Base-by-base conservation (phyloP, 1,140 invertebrate genomes). In the Drosophila watanabei region DNA sequence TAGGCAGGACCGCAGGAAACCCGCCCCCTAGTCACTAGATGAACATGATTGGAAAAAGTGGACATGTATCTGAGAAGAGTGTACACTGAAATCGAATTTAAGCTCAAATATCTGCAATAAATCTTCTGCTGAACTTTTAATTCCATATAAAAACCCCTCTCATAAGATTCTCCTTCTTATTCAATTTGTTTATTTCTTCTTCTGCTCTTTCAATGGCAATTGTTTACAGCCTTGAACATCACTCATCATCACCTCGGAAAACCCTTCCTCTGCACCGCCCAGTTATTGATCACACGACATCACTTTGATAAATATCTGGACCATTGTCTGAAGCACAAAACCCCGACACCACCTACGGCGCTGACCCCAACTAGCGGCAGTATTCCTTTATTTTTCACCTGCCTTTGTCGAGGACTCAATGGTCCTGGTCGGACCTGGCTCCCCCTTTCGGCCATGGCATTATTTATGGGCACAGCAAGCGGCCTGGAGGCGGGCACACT, bases 401-500 rank as follows among this genome's bases (percentile, higher is more conserved):
- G 69, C 37, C 71, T 73, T 75, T 75, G 71, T 75, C 37, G 28
- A 45, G 35, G 24, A 70, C 49, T 56, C 24, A 73, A 73, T 73
- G 69, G 69, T 43, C 37, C 24, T 24, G 37, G 32, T 37, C 52
- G 68, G 43, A 51, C 45, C 14, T 37, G 63, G 37, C n/a, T 69
- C 66, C 39, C 49, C 49, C 24, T 49, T 52, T 51, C n/a, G 59
- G 59, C 54, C n/a, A 75, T 61, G 51, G 69, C 71, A 75, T 75
- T 75, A 75, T 75, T 75, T 73, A 75, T 75, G 71, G 69, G 68
- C 71, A 61, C 71, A 58, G 71, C 71, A 49, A 33, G 71, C 54
- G 33, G 71, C 51, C 71, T 41, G 28, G n/a, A 46, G 49, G 39
- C 32, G 18, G 49, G 30, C 33, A 3, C 13, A 6, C 33, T 61